Evolutionary conservation across 2,113 vertebrate species (phyloP).

Genomic region (Piprites chloris): DNA sequence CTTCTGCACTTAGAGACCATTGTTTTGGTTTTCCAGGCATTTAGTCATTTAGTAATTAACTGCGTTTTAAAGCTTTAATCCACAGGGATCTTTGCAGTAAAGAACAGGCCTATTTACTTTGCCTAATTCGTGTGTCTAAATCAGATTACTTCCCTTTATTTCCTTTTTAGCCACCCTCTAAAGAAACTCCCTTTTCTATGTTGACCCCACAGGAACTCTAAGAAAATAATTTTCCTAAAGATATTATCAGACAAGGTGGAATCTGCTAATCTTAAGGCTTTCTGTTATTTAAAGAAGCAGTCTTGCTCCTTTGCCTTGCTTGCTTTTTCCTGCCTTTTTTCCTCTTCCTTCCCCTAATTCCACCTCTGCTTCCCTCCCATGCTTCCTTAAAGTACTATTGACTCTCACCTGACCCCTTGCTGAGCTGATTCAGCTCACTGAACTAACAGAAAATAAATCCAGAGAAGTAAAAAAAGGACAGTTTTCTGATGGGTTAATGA

Average conservation of each 20-base stretch:
- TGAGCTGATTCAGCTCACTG: slow-evolving; percentile 8
- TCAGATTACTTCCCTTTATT: neutral
- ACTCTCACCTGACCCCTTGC: neutral
- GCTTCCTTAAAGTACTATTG: neutral
- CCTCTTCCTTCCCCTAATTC: neutral
- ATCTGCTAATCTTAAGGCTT: neutral
- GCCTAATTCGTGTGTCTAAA: neutral
- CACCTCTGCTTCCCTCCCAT: neutral
- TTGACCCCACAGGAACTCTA: neutral
- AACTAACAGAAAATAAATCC: slow-evolving; percentile 6
- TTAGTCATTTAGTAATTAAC: neutral
- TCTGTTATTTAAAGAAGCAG: neutral
- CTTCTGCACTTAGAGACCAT: neutral
- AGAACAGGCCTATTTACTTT: neutral
- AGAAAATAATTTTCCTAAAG: neutral
- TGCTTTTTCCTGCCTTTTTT: neutral
- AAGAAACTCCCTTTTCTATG: neutral
- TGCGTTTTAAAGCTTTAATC: neutral
- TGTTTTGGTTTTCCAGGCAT: neutral
- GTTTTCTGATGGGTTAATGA: slow-evolving; percentile 31
- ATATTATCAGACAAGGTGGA: neutral
- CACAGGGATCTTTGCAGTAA: neutral
- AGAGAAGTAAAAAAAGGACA: neutral
- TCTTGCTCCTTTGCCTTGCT: neutral
- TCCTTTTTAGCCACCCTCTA: neutral